Evolutionary conservation across 2,113 vertebrate species (phyloP).

Genomic region (Oryctolagus cuniculus): DNA sequence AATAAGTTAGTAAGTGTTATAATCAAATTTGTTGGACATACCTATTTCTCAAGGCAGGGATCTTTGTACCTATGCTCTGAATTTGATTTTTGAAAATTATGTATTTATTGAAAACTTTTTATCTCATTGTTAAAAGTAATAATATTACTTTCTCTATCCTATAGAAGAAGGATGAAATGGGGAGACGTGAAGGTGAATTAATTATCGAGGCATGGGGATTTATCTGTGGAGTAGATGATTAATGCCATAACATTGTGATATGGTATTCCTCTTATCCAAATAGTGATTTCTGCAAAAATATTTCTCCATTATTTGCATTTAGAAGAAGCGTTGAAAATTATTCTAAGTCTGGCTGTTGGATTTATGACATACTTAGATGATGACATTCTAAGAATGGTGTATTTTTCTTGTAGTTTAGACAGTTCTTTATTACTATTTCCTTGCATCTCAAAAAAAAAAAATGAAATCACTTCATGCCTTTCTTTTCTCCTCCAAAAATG

Average conservation of each 20-base stretch:
- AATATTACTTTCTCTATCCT: not conserved
- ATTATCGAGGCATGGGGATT: not conserved
- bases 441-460: not conserved
- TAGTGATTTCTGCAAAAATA: not conserved
- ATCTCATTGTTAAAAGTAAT: not conserved
- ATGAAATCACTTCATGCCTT: not conserved
- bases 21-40: not conserved
- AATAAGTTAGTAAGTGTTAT: too few species aligned
- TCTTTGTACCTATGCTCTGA: not conserved
- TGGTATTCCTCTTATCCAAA: not conserved
- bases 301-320: not conserved
- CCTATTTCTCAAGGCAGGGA: not conserved
- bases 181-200: not conserved
- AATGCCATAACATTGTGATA: not conserved
- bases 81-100: not conserved
- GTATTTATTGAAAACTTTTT: not conserved
- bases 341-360: not conserved
- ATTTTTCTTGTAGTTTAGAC: not conserved
- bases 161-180: not conserved
- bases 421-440: not conserved
- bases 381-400: not conserved
- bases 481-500: slow-evolving; percentile 31
- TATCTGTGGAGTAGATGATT: not conserved
- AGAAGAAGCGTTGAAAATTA: not conserved
- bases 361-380: not conserved